These are phyloP conservation scores for Mechanitis messenoides DNA, from an alignment of 2,888 invertebrate genomes.

Conservation along the genomic window DNA sequence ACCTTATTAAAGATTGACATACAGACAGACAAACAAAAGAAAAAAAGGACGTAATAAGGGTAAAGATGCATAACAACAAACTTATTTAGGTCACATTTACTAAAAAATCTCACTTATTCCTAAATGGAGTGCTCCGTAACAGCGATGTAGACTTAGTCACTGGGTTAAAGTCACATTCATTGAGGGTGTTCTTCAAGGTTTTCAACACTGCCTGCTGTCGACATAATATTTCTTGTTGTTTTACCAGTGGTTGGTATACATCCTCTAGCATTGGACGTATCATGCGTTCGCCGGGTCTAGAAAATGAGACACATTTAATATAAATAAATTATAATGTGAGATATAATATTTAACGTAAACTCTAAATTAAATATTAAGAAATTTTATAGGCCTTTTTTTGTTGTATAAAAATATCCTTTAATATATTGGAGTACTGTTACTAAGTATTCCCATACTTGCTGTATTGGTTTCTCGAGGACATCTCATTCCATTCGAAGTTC, in stretches of 20 bases:
- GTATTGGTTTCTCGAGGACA: slow-evolving; percentile 49
- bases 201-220: slow-evolving; percentile 75
- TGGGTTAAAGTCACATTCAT: slow-evolving; percentile 52
- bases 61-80: no score
- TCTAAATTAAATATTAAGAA: no score
- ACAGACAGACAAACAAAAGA: no score
- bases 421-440: no score
- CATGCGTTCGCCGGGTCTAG: slow-evolving; percentile 66
- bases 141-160: slow-evolving; percentile 54
- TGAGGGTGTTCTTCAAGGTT: slow-evolving; percentile 53
- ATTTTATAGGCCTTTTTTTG: no score
- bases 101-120: slow-evolving; percentile 26
- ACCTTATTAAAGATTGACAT: neutral
- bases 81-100: neutral
- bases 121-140: slow-evolving; percentile 59
- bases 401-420: no score
- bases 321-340: neutral
- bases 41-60: no score
- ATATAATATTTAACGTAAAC: no score
- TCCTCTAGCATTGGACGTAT: slow-evolving; percentile 84
- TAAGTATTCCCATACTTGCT: slow-evolving; percentile 46
- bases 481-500: slow-evolving; percentile 86
- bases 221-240: slow-evolving; percentile 81
- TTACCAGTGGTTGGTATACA: slow-evolving; percentile 86
- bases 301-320: slow-evolving; percentile 1